A percentile compares a stretch with the other conserved stretches of the same genome.
Conservation (phyloP, 2,888 invertebrate genomes). For the Andrena bicolor region DNA sequence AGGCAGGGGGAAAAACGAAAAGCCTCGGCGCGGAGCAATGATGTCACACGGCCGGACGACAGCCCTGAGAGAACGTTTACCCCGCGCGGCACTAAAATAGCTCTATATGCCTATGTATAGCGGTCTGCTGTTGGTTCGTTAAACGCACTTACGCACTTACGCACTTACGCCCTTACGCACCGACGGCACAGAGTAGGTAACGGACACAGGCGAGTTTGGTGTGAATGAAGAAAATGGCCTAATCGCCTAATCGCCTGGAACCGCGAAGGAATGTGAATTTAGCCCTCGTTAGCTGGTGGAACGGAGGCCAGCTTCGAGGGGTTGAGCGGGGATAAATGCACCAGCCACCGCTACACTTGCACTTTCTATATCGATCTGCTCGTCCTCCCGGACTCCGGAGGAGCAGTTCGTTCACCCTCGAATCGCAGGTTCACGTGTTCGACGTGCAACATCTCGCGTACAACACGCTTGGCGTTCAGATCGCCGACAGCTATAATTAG, state of each 20-base stretch:
- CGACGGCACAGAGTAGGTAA: too few species aligned
- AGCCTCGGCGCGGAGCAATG: constrained; percentile 62
- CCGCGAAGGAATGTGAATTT: constrained; percentile 13
- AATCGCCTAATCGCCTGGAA: too few species aligned
- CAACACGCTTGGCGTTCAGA: too few species aligned
- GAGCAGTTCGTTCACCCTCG: constrained; percentile 65
- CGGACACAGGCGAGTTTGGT: too few species aligned
- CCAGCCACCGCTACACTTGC: constrained; percentile 56
- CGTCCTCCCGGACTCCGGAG: constrained; percentile 49
- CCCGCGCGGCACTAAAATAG: constrained; percentile 75
- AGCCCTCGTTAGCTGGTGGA: constrained; percentile 32
- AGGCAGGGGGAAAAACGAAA: constrained; percentile 54
- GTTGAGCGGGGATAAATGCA: constrained; percentile 44
- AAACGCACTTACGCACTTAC: constrained; percentile 69
- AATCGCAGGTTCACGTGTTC: constrained; percentile 19
- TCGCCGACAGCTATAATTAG: not conserved
- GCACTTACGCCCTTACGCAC: too few species aligned
- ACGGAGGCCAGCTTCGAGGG: constrained; percentile 13
- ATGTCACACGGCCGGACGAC: constrained; percentile 71
- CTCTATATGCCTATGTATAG: constrained; percentile 71
- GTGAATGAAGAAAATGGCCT: not conserved
- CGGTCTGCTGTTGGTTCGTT: constrained; percentile 69
- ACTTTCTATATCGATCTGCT: constrained; percentile 65
- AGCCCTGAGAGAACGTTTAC: constrained; percentile 74
- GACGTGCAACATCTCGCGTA: not conserved